phyloP scores from a whole-genome alignment of 2,797 vertebrate species.

The Psittacula derbiana region DNA sequence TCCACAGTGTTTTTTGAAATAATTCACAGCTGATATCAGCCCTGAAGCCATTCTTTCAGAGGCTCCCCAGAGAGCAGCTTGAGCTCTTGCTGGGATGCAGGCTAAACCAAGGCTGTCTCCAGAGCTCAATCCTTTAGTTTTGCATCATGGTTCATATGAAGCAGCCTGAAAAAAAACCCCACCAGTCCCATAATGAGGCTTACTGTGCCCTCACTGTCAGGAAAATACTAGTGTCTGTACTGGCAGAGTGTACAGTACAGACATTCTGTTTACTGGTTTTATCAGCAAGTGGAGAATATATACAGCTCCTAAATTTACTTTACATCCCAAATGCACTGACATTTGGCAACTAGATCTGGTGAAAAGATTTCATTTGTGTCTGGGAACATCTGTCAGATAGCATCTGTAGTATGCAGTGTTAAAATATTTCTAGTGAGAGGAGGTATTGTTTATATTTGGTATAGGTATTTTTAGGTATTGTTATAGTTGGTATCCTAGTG shows the following conservation, averaged over 20 bases:
- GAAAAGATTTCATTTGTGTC: neutral
- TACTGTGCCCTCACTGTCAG: neutral
- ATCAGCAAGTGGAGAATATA: neutral
- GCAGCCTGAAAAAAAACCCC: neutral
- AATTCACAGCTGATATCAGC: neutral
- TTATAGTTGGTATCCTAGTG: neutral
- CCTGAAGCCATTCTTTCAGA: neutral
- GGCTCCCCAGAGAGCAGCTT: neutral
- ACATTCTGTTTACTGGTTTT: neutral
- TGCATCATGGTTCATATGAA: rapidly evolving
- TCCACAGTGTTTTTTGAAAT: neutral
- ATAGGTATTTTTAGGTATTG: neutral
- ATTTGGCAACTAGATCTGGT: neutral
- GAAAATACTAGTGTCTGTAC: neutral
- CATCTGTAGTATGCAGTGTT: neutral
- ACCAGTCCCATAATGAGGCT: rapidly evolving
- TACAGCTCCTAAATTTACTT: neutral
- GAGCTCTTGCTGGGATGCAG: neutral
- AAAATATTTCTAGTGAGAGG: neutral
- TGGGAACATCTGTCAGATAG: neutral
- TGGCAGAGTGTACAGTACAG: neutral
- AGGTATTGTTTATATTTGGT: neutral
- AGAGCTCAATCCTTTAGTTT: neutral
- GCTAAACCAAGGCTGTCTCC: neutral
- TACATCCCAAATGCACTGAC: neutral